These are phyloP conservation scores for Teinopalpus imperialis DNA, from an alignment of 2,888 invertebrate species.

Conservation along the genomic window DNA sequence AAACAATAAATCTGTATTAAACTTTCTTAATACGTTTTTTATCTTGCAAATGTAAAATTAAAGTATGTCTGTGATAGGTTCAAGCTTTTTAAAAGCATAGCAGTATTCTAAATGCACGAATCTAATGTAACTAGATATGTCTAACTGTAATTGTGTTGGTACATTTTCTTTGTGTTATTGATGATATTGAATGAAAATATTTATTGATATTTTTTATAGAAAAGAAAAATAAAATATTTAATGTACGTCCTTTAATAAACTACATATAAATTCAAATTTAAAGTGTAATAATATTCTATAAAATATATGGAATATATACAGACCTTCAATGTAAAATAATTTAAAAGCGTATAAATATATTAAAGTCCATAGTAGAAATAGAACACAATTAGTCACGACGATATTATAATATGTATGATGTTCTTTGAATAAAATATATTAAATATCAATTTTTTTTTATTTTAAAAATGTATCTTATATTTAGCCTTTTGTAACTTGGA, in stretches of 20 bases:
- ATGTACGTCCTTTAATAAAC: conserved; percentile 16
- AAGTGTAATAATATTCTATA: conserved; percentile 1
- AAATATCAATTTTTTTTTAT: too few species aligned
- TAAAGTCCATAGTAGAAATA: conserved; percentile 4
- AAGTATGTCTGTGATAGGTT: conserved; percentile 66
- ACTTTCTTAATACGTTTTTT: too few species aligned
- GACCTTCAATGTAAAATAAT: conserved; percentile 12
- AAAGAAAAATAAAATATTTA: conserved; percentile 29
- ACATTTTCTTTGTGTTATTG: conserved; percentile 39
- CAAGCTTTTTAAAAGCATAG: conserved; percentile 65
- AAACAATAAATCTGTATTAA: too few species aligned
- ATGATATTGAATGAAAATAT: conserved; percentile 45
- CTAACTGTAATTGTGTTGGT: conserved; percentile 35
- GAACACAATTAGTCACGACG: conserved; percentile 18
- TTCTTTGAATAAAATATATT: conserved; percentile 25
- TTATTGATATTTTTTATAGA: conserved; percentile 47
- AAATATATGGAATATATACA: conserved; percentile 6
- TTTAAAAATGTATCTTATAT: too few species aligned
- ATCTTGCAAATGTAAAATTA: conserved; percentile 28
- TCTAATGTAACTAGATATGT: conserved; percentile 39
- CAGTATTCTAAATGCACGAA: conserved; percentile 68
- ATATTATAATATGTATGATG: conserved; percentile 19
- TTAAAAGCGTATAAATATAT: conserved; percentile 4
- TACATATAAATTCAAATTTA: background rate
- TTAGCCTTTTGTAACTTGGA: too few species aligned